These are phyloP conservation scores for Montipora sp. DNA, from an alignment of 64 coral and sea anemone genomes.

Conservation along the genomic window DNA sequence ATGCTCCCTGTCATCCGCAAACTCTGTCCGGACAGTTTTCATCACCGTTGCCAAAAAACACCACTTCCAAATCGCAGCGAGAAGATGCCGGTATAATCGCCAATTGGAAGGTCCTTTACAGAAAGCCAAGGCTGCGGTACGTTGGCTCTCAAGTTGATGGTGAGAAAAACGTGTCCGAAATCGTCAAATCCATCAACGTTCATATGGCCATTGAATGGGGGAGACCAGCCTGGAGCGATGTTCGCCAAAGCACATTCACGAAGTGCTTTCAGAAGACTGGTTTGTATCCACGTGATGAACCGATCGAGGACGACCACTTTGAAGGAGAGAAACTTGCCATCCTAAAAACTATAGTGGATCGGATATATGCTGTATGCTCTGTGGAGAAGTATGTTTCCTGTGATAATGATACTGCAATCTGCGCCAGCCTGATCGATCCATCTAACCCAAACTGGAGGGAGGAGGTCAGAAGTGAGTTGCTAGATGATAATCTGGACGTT, in stretches of 20 bases:
- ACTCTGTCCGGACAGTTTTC: too few species aligned
- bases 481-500: too few species aligned
- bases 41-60: too few species aligned
- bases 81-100: too few species aligned
- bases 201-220: slow-evolving; percentile 51
- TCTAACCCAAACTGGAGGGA: too few species aligned
- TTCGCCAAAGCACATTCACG: slow-evolving; percentile 31
- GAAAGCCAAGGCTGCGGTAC: slow-evolving; percentile 37
- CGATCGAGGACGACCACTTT: slow-evolving; percentile 59
- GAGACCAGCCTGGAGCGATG: slow-evolving; percentile 45
- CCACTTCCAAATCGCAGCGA: too few species aligned
- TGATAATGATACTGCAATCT: too few species aligned
- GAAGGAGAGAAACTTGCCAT: slow-evolving; percentile 71
- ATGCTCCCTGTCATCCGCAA: too few species aligned
- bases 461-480: too few species aligned
- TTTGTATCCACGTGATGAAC: slow-evolving; percentile 40
- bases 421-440: too few species aligned
- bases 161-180: slow-evolving; percentile 41
- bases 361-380: slow-evolving; percentile 27
- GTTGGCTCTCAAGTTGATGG: slow-evolving; percentile 43
- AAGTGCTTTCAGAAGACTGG: slow-evolving; percentile 38
- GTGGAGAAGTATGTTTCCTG: background rate
- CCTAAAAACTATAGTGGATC: slow-evolving; percentile 55
- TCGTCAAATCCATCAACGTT: slow-evolving; percentile 58
- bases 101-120: slow-evolving; percentile 40